phyloP scores from a whole-genome alignment of 2,797 vertebrate species.

The Nannoperca australis region DNA sequence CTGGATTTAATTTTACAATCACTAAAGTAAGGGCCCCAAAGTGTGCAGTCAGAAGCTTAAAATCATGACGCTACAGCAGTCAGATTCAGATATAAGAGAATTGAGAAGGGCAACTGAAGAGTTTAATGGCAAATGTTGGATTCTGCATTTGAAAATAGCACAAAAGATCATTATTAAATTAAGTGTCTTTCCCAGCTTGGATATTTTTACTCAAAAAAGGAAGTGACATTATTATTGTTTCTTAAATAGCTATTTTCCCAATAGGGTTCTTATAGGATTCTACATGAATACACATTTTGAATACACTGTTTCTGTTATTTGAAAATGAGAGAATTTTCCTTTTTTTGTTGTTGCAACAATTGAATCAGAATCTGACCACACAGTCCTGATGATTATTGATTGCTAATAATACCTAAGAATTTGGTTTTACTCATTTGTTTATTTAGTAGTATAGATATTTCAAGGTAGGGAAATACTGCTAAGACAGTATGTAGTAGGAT shows the following conservation, averaged over 20 bases:
- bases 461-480: background rate
- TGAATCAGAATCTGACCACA: background rate
- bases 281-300: too few species aligned
- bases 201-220: too few species aligned
- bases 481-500: background rate
- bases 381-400: too few species aligned
- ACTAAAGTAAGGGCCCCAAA: conserved; percentile 7
- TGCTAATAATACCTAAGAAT: background rate
- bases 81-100: background rate
- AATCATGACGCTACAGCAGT: background rate
- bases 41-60: background rate
- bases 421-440: background rate
- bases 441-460: background rate
- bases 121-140: too few species aligned
- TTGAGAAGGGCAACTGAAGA: too few species aligned
- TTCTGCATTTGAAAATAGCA: too few species aligned
- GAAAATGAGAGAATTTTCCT: background rate
- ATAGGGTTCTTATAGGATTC: too few species aligned
- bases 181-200: too few species aligned
- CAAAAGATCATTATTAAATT: too few species aligned
- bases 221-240: too few species aligned
- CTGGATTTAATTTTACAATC: conserved; percentile 26
- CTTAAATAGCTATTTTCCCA: too few species aligned
- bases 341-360: background rate
- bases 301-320: background rate